A percentile compares a stretch with the other conserved stretches of the same genome.
Conservation (phyloP, 2,888 invertebrate species). For the Drosophila glabriapex region DNA sequence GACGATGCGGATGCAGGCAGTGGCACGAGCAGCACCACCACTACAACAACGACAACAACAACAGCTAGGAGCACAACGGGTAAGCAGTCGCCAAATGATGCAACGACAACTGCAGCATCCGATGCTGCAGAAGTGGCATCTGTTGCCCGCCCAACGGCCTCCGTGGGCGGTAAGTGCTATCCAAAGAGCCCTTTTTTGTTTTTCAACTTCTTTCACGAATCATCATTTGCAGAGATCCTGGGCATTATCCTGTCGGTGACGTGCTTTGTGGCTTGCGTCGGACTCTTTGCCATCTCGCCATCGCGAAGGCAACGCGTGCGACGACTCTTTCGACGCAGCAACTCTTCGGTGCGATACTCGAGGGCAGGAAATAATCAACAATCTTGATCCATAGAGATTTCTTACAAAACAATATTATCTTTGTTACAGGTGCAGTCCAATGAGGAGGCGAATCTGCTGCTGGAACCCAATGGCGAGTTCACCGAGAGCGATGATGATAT, state of each 20-base stretch:
- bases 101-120: conserved; percentile 50
- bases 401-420: not conserved
- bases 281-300: conserved; percentile 80
- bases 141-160: conserved; percentile 65
- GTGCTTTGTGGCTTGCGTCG: conserved; percentile 77
- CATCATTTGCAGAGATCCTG: conserved; percentile 69
- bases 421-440: conserved; percentile 79
- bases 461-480: conserved; percentile 84
- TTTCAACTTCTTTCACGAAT: conserved; percentile 14
- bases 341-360: conserved; percentile 82
- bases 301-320: conserved; percentile 77
- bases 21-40: conserved; percentile 20
- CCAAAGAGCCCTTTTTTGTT: not conserved
- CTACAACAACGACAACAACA: conserved; percentile 21
- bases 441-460: conserved; percentile 83
- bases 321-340: conserved; percentile 76
- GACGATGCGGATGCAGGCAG: conserved; percentile 16
- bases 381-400: not conserved
- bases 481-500: conserved; percentile 84
- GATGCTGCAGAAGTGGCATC: conserved; percentile 53
- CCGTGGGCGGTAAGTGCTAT: conserved; percentile 80
- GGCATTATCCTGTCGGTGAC: conserved; percentile 77
- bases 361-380: conserved; percentile 62
- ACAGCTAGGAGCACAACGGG: conserved; percentile 49
- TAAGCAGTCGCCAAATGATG: conserved; percentile 56